A percentile compares a stretch with the other conserved stretches of the same genome.
These are phyloP conservation scores for Eulemur macaco DNA, from an alignment of 2,113 vertebrate genomes.

Conservation along the genomic window DNA sequence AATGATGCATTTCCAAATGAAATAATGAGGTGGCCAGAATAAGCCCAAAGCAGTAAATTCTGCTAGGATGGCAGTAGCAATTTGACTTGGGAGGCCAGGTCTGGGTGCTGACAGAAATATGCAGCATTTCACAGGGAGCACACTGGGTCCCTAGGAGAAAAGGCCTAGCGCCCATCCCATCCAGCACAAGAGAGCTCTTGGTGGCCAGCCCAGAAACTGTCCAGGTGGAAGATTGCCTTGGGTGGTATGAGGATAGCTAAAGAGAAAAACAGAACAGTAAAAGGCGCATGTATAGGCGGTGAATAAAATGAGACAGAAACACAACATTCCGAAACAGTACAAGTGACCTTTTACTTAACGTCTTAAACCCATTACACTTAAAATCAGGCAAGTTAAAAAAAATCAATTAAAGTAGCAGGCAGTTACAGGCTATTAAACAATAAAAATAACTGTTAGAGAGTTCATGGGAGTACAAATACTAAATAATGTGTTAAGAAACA, in stretches of 20 bases:
- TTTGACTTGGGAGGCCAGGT: constrained; percentile 76
- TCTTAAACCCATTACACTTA: constrained; percentile 23
- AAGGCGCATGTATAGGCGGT: constrained; percentile 76
- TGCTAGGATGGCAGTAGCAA: constrained; percentile 74
- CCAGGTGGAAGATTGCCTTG: constrained; percentile 82
- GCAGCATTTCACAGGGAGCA: constrained; percentile 80
- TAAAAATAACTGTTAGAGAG: constrained; percentile 11
- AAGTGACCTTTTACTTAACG: constrained; percentile 73
- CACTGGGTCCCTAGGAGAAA: constrained; percentile 81
- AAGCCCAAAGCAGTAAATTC: constrained; percentile 80
- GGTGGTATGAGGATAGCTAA: constrained; percentile 82
- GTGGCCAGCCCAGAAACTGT: constrained; percentile 84
- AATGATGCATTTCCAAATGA: constrained; percentile 78
- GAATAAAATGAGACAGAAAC: constrained; percentile 76
- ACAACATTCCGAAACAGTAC: constrained; percentile 73
- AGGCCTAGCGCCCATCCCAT: constrained; percentile 76
- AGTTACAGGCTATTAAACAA: constrained; percentile 28
- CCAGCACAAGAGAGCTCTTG: constrained; percentile 81
- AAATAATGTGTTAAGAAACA: neutral
- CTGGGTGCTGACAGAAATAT: constrained; percentile 82
- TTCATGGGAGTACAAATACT: neutral
- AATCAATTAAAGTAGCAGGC: constrained; percentile 43
- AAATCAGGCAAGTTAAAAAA: constrained; percentile 66
- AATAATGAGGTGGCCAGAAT: constrained; percentile 80
- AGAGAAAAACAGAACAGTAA: constrained; percentile 86